These are phyloP conservation scores for Macrocentrus cingulum DNA, from an alignment of 1,140 invertebrate species.

Conservation along the genomic window DNA sequence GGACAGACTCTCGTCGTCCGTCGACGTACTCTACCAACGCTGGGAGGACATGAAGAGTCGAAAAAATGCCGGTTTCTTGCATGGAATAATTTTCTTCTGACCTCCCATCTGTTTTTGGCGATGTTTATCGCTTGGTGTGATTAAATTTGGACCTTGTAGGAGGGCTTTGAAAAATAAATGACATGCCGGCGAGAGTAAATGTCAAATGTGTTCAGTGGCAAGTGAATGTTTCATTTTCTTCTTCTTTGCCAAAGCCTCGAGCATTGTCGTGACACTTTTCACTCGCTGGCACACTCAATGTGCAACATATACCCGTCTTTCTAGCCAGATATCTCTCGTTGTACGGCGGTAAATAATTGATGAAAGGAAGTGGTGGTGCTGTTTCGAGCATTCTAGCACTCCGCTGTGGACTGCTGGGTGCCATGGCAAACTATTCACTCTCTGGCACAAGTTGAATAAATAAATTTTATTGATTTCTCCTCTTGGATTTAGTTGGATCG, in stretches of 20 bases:
- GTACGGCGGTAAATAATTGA: slow-evolving; percentile 38
- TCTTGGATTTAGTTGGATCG: slow-evolving; percentile 15
- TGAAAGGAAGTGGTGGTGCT: slow-evolving; percentile 33
- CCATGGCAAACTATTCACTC: background rate
- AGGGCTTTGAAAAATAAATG: too few species aligned
- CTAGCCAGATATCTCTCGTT: background rate
- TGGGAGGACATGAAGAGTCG: too few species aligned
- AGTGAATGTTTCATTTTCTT: too few species aligned
- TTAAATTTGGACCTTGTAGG: too few species aligned
- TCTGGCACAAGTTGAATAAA: slow-evolving; percentile 17
- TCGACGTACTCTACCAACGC: background rate
- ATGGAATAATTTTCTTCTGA: too few species aligned
- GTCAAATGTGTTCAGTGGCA: too few species aligned
- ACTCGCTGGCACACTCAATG: background rate
- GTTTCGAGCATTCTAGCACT: slow-evolving; percentile 16
- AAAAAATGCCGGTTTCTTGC: too few species aligned
- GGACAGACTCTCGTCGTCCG: slow-evolving; percentile 28
- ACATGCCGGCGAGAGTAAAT: too few species aligned
- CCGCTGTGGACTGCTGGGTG: background rate
- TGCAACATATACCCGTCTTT: background rate
- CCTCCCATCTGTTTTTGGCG: too few species aligned
- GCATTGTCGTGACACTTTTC: too few species aligned
- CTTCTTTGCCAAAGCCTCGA: too few species aligned
- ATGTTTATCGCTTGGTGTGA: too few species aligned
- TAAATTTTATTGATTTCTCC: slow-evolving; percentile 23